Percentiles rank a stretch among this genome's conserved stretches.
These are phyloP conservation scores for Lutjanus erythropterus DNA, from an alignment of 2,113 vertebrate genomes.

Conservation along the genomic window DNA sequence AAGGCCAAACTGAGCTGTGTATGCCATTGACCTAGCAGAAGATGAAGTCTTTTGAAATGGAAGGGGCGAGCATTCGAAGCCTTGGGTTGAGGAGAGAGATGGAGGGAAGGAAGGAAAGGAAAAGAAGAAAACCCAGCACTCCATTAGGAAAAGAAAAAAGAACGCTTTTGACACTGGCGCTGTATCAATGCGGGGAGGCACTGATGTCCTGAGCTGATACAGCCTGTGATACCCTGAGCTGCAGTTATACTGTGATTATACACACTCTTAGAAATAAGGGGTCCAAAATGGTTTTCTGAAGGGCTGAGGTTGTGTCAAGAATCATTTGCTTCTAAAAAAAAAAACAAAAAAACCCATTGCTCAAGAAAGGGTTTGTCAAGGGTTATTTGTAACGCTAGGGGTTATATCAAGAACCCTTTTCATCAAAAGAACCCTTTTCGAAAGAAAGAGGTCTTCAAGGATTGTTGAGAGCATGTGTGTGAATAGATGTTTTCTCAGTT, in stretches of 20 bases:
- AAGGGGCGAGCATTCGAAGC: conserved; percentile 6
- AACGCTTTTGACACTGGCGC: conserved; percentile 24
- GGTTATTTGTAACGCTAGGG: too few relatives aligned
- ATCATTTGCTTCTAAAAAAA: too few relatives aligned
- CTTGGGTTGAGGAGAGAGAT: conserved; percentile 13
- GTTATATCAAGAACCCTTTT: too few relatives aligned
- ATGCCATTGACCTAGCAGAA: conserved; percentile 60
- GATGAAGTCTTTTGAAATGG: conserved; percentile 69
- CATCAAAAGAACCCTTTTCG: too few relatives aligned
- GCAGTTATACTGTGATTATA: conserved; percentile 36
- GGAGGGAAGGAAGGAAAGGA: background rate
- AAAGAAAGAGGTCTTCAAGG: too few relatives aligned
- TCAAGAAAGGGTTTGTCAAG: too few relatives aligned
- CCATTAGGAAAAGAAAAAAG: conserved; percentile 49
- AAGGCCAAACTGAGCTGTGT: conserved; percentile 56
- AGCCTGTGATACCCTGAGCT: conserved; percentile 27
- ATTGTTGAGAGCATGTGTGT: too few relatives aligned
- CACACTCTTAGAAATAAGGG: too few relatives aligned
- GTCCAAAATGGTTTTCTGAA: too few relatives aligned
- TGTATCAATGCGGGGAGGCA: background rate
- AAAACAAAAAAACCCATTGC: too few relatives aligned
- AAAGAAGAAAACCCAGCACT: conserved; percentile 40
- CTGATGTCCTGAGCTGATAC: conserved; percentile 18
- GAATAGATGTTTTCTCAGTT: too few relatives aligned
- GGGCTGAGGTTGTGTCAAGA: too few relatives aligned